A percentile compares a stretch with the other conserved stretches of the same genome.
Evolutionary conservation across 2,113 vertebrate species (phyloP).

Genomic region (Chrysemys picta): DNA sequence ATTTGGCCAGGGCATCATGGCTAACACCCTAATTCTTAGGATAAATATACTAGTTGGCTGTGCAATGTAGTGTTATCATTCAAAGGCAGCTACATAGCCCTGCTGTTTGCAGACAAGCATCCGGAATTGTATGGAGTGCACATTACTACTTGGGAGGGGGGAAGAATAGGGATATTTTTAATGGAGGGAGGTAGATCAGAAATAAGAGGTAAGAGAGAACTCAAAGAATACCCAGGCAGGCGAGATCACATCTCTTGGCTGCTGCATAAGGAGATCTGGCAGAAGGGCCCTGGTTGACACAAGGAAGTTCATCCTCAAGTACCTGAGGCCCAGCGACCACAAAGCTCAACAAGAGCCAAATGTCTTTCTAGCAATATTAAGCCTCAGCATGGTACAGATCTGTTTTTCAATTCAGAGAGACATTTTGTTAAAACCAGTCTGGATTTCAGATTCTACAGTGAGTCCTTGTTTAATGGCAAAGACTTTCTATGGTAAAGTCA

Average conservation of each 20-base stretch:
- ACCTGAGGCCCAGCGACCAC: neutral
- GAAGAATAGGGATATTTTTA: neutral
- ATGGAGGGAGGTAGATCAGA: neutral
- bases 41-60: neutral
- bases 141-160: neutral
- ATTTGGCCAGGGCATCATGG: slow-evolving; percentile 8
- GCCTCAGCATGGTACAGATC: neutral
- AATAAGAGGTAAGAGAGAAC: slow-evolving; percentile 2
- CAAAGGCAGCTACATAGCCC: slow-evolving; percentile 4
- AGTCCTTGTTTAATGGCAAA: slow-evolving; percentile 33
- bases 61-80: neutral
- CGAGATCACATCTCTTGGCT: neutral
- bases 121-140: neutral
- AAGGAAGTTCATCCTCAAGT: neutral
- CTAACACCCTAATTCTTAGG: neutral
- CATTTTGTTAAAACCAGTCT: slow-evolving; percentile 28
- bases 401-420: slow-evolving; percentile 28
- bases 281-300: neutral
- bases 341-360: slow-evolving; percentile 2
- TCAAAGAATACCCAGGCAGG: neutral
- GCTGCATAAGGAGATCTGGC: neutral
- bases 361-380: neutral
- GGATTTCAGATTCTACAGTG: slow-evolving; percentile 16
- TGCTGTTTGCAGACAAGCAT: neutral
- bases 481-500: slow-evolving; percentile 2